Conservation (phyloP, 2,888 invertebrate genomes). For the Drosophila prostipennis region DNA sequence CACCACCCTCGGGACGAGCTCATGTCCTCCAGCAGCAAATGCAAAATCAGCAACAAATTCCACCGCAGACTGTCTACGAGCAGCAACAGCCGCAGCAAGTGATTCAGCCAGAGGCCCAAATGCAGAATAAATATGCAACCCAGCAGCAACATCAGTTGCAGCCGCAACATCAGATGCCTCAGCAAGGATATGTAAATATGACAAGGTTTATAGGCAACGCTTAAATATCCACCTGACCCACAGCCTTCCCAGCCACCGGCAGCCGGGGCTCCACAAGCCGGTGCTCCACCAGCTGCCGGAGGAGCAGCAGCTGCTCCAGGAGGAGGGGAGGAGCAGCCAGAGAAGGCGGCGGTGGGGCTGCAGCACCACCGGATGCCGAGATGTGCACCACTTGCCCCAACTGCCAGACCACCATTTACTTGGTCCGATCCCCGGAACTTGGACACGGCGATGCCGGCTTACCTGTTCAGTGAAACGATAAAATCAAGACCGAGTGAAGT, state of each 20-base stretch:
- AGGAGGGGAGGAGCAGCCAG: neutral
- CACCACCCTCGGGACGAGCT: conserved; percentile 49
- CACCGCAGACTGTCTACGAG: neutral
- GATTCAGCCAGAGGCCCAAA: conserved; percentile 30
- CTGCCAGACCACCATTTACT: conserved; percentile 82
- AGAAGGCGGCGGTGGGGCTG: conserved; percentile 23
- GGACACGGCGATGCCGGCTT: conserved; percentile 62
- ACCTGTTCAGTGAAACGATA: conserved; percentile 43
- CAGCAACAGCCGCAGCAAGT: neutral
- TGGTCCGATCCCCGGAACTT: conserved; percentile 74
- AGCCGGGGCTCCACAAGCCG: neutral
- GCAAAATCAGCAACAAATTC: conserved; percentile 22
- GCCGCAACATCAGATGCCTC: conserved; percentile 38
- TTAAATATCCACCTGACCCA: conserved; percentile 5
- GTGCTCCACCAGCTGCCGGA: neutral
- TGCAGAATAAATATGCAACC: conserved; percentile 32
- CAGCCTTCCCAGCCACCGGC: conserved; percentile 40
- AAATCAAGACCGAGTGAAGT: neutral
- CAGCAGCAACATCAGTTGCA: conserved; percentile 54
- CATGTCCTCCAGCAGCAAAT: conserved; percentile 50
- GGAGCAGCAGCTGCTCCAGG: neutral
- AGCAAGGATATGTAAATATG: conserved; percentile 63
- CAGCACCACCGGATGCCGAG: conserved; percentile 67
- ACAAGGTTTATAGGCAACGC: neutral
- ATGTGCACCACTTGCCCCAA: conserved; percentile 83